Evolutionary conservation across 1,140 invertebrate species (phyloP).

Genomic region (Galleria mellonella): DNA sequence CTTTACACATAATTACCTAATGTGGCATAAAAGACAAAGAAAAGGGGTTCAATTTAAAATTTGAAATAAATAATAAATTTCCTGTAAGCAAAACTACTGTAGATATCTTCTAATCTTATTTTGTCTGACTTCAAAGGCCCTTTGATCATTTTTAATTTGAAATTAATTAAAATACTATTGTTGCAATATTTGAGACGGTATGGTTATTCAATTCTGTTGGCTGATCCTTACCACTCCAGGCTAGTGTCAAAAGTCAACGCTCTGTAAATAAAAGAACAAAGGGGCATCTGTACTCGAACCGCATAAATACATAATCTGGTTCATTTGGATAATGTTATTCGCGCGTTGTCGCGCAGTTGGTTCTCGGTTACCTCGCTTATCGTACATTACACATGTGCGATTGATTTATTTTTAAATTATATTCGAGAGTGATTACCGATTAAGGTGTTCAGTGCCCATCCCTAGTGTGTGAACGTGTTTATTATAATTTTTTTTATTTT

Average conservation of each 20-base stretch:
- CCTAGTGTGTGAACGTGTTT: background rate
- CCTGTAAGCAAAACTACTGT: too few species aligned
- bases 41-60: too few species aligned
- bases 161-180: too few species aligned
- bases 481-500: too few species aligned
- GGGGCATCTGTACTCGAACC: constrained; percentile 20
- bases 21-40: too few species aligned
- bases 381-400: background rate
- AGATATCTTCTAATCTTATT: too few species aligned
- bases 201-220: background rate
- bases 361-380: background rate
- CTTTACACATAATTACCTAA: too few species aligned
- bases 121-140: too few species aligned
- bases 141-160: too few species aligned
- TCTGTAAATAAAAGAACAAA: constrained; percentile 47
- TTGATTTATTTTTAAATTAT: constrained; percentile 1
- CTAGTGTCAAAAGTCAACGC: constrained; percentile 44
- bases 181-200: too few species aligned
- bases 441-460: background rate
- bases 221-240: background rate
- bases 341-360: constrained; percentile 29
- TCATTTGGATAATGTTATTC: constrained; percentile 31
- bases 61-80: too few species aligned
- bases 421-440: background rate
- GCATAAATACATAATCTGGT: constrained; percentile 40